Evolutionary conservation across 2,888 invertebrate species (phyloP).

Genomic region (Imbricaverruca yamaguchii): DNA sequence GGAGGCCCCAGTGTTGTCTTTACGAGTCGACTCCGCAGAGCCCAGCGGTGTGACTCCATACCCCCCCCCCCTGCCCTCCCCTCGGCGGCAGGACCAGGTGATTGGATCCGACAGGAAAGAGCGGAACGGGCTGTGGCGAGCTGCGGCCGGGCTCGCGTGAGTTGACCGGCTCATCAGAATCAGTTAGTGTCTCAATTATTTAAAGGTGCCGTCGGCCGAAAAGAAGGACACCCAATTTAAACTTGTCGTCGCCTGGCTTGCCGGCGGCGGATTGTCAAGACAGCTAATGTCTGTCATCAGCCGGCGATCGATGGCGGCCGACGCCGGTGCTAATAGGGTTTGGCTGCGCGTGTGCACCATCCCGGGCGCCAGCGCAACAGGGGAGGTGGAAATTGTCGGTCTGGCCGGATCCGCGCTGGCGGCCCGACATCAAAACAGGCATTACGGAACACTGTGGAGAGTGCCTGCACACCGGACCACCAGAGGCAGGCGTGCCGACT

Average conservation of each 20-base stretch:
- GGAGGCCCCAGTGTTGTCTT: not conserved
- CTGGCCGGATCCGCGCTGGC: too few species aligned
- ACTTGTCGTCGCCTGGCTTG: not conserved
- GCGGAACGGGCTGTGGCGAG: not conserved
- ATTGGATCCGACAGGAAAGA: not conserved
- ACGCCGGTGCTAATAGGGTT: not conserved
- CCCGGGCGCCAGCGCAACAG: not conserved
- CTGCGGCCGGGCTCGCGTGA: not conserved
- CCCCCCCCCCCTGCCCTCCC: not conserved
- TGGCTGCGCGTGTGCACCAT: not conserved
- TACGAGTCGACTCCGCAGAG: not conserved
- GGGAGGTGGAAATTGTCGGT: not conserved
- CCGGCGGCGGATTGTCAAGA: not conserved
- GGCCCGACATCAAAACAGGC: too few species aligned
- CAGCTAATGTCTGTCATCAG: constrained; percentile 1
- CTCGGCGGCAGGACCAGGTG: not conserved
- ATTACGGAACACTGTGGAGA: too few species aligned
- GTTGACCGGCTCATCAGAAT: not conserved
- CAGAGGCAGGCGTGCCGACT: too few species aligned
- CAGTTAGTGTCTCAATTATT: constrained; percentile 16
- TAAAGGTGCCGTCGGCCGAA: not conserved
- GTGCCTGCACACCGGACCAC: too few species aligned
- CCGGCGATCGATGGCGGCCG: not conserved
- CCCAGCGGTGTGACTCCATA: not conserved
- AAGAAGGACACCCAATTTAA: constrained; percentile 9